Evolutionary conservation across 2,888 invertebrate genomes (phyloP), one percentile per base, ranked within the genome.

Genomic region (Sphinx pinastri): DNA sequence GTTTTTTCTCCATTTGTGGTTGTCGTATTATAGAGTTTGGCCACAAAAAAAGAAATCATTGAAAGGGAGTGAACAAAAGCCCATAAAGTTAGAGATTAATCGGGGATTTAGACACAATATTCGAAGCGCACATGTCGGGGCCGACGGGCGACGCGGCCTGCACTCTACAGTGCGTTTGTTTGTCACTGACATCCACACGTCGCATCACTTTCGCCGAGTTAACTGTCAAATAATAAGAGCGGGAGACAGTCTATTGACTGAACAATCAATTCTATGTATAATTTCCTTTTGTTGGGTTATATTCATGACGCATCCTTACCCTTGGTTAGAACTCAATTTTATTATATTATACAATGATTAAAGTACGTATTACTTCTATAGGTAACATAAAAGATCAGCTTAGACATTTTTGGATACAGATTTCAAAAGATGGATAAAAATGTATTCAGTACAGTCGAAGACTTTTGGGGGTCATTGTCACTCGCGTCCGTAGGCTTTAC

Each of bases 71-170:
- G 89, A 89, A 93, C 92, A 94, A 94, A 91, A 89, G 92, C 88
- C 88, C 84, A 87, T 91, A 91, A 92, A 93, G 91, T 91, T 90
- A 89, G 89, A 90, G 93, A 93, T 93, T 93, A 93, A 92, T 92
- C 91, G 90, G 88, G 91, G 91, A 93, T 93, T 93, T 90, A 84
- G 86, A 86, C 88, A 90, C 91, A 93, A 92, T 90, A 87, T 81
- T 82, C 82, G 77, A 76, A 77, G 76, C 81, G 84, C 90, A 91
- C 90, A 92, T 92, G 92, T 87, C 89, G 82, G 79, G 79, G 79
- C 79, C 79, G 83, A 83, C 78, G 79, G 79, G 74, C 78, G 38
- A 38, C 77, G 81, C 72, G 81, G 25, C 2, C 25, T 25, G 25
- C 25, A 25, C 79, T 79, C 78, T 79, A 76, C 79, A 74, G 76